Evolutionary conservation across 2,113 vertebrate genomes (phyloP), one percentile per base, ranked within the genome.

Genomic region (Psilopsiagon aurifrons): DNA sequence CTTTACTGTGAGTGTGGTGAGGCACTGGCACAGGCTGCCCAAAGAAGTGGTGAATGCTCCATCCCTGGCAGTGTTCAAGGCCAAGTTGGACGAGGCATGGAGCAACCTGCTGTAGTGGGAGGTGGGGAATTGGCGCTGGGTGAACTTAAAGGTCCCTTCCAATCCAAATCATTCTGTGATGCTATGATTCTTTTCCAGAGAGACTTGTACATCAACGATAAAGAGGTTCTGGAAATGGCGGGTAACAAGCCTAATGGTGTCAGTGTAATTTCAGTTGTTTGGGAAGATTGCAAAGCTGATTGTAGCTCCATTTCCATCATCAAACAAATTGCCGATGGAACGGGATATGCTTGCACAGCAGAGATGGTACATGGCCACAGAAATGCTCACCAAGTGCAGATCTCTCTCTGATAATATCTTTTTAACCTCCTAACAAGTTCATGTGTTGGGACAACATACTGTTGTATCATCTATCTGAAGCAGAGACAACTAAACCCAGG

Each of bases 391-490:
- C 29, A 25, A 35, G 20, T 13, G 7, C 69, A 84, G 43, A 76
- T 29, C 33, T 22, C 43, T 52, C 7, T 37, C 49, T 62, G 62
- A 17, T 71, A 15, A 0, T 13, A 59, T 82, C 46, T 3, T 0
- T 68, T 57, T 60, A 43, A 51, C 37, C 27, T 79, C 11, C 1
- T 84, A 31, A 51, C 13, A 41, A 60, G 19, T 19, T 63, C 15
- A 2, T 29, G 12, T 82, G 35, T 37, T 71, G 77, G 62, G 70
- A 54, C 35, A 81, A 23, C 12, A 13, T 66, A 41, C 41, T 37
- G 25, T 59, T 0, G 1, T 33, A 4, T 33, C 10, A 3, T 19
- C 3, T 24, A n/a, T 52, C n/a, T 37, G 39, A 33, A 60, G 24
- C 24, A 75, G 70, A 82, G 35, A 9, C 35, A 47, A 25, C 51